Percentiles rank a stretch among this genome's conserved stretches.
These are phyloP conservation scores for Kryptopterus vitreolus DNA, from an alignment of 2,797 vertebrate genomes.

Conservation along the genomic window DNA sequence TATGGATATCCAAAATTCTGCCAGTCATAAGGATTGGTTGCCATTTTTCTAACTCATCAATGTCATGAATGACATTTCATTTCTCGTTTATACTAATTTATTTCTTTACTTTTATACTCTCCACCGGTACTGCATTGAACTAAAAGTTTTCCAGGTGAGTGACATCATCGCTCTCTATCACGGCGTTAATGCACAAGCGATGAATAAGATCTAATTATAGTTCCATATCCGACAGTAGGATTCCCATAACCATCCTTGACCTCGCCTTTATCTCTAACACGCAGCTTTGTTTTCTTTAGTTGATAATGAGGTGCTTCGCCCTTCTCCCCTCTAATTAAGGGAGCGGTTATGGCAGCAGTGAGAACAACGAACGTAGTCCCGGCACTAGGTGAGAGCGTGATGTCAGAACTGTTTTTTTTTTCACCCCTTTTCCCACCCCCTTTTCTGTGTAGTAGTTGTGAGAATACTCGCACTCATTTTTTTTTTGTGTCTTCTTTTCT, in stretches of 20 bases:
- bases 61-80: not conserved
- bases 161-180: not conserved
- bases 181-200: not conserved
- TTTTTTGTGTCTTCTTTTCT: not conserved
- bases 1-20: not conserved
- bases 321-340: conserved; percentile 39
- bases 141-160: not conserved
- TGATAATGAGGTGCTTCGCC: conserved; percentile 35
- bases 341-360: conserved; percentile 27
- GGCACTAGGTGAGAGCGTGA: conserved; percentile 7
- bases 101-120: not conserved
- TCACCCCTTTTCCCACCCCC: not conserved
- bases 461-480: conserved; percentile 17
- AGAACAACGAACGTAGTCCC: conserved; percentile 3
- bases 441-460: conserved; percentile 27
- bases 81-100: not conserved
- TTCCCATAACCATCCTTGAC: conserved; percentile 35
- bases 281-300: conserved; percentile 32
- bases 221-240: not conserved
- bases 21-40: not conserved
- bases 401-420: conserved; percentile 12
- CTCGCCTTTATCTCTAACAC: not conserved
- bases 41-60: not conserved
- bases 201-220: conserved; percentile 36
- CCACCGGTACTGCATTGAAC: not conserved